These are phyloP conservation scores for Hypothenemus hampei DNA, from an alignment of 1,140 invertebrate genomes.

Conservation along the genomic window DNA sequence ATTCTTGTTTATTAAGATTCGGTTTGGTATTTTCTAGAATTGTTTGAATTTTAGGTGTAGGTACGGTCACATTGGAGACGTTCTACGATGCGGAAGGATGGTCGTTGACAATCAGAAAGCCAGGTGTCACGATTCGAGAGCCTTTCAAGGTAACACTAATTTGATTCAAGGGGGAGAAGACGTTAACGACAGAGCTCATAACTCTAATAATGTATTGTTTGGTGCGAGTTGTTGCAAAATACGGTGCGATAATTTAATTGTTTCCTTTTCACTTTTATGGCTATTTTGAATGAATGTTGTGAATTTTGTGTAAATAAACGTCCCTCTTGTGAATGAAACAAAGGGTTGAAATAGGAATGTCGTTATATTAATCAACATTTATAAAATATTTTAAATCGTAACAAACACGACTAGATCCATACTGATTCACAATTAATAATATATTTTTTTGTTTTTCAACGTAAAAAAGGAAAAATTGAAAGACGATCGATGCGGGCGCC, in stretches of 20 bases:
- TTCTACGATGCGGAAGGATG: conserved; percentile 54
- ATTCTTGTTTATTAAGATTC: conserved; percentile 7
- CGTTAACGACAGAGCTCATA: too few relatives aligned
- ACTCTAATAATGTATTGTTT: too few relatives aligned
- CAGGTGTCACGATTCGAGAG: conserved; percentile 71
- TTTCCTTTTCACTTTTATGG: too few relatives aligned
- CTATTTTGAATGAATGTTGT: too few relatives aligned
- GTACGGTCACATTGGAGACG: conserved; percentile 52
- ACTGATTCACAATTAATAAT: conserved; percentile 46
- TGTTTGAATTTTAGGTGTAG: conserved; percentile 49
- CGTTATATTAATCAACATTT: conserved; percentile 50
- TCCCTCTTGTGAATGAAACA: not conserved
- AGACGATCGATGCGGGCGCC: conserved; percentile 45
- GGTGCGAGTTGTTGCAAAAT: too few relatives aligned
- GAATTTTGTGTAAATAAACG: too few relatives aligned
- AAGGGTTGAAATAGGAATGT: conserved; percentile 49
- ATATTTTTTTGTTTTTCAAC: too few relatives aligned
- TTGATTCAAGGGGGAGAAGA: not conserved
- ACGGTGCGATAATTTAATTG: too few relatives aligned
- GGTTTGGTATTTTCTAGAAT: conserved; percentile 8
- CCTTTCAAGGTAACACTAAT: conserved; percentile 72
- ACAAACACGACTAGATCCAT: conserved; percentile 50
- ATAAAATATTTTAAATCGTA: conserved; percentile 50
- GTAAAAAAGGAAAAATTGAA: conserved; percentile 23
- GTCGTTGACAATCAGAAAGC: conserved; percentile 77